Evolutionary conservation across 2,888 invertebrate genomes (phyloP).

Genomic region (Matsumyia berberina): DNA sequence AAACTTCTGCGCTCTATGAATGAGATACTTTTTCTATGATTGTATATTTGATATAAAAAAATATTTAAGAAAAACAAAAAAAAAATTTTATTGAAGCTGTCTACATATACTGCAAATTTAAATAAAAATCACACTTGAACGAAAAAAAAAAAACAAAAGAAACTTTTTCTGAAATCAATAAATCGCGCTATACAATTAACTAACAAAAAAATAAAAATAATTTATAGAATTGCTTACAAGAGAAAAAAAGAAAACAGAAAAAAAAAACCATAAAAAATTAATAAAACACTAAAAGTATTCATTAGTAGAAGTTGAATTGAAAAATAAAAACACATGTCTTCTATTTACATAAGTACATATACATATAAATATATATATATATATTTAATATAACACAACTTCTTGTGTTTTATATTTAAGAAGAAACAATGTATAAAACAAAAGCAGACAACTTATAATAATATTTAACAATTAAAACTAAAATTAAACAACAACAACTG

Average conservation of each 20-base stretch:
- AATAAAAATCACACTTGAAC: constrained; percentile 42
- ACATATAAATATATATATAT: constrained; percentile 69
- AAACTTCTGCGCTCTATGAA: constrained; percentile 65
- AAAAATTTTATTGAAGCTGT: constrained; percentile 64
- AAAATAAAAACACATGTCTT: constrained; percentile 65
- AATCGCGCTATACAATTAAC: constrained; percentile 72
- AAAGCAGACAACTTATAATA: constrained; percentile 26
- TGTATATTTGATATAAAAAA: constrained; percentile 72
- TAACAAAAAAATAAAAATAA: constrained; percentile 57
- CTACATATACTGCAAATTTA: constrained; percentile 63
- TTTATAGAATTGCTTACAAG: constrained; percentile 80
- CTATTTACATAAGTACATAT: constrained; percentile 72
- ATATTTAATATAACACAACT: constrained; percentile 46
- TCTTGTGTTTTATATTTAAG: constrained; percentile 45
- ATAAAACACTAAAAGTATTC: constrained; percentile 66
- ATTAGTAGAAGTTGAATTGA: constrained; percentile 75
- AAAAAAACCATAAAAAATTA: constrained; percentile 69
- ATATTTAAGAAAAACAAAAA: constrained; percentile 32
- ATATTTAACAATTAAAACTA: constrained; percentile 10
- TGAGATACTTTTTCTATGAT: constrained; percentile 73
- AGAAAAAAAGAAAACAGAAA: constrained; percentile 79
- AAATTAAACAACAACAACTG: constrained; percentile 46
- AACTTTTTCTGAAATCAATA: constrained; percentile 59
- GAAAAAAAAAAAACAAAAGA: constrained; percentile 39
- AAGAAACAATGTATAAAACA: constrained; percentile 28